Evolutionary conservation across 2,888 invertebrate genomes (phyloP).

Genomic region (Agrochola circellaris): DNA sequence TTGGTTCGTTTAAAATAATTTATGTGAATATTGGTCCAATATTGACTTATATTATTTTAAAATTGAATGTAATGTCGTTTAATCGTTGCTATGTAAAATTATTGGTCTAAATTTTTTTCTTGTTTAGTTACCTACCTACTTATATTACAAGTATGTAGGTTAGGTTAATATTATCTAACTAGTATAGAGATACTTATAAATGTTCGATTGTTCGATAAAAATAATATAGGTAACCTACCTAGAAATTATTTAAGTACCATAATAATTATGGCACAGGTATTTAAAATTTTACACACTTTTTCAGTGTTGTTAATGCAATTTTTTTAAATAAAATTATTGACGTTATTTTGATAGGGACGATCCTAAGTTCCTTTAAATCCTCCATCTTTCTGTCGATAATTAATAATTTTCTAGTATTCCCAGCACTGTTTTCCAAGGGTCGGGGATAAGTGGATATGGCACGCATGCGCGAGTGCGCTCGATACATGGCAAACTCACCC

Average conservation of each 20-base stretch:
- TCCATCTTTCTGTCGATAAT: conserved; percentile 15
- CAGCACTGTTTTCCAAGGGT: conserved; percentile 59
- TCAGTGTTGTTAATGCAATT: not conserved
- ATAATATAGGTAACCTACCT: too few relatives aligned
- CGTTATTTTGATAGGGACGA: not conserved
- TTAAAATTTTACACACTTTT: not conserved
- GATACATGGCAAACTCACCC: conserved; percentile 20
- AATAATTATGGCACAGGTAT: too few relatives aligned
- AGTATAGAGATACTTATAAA: too few relatives aligned
- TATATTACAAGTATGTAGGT: not conserved
- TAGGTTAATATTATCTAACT: too few relatives aligned
- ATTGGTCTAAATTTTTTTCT: conserved; percentile 4
- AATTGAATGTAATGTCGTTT: too few relatives aligned
- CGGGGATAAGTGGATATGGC: conserved; percentile 32
- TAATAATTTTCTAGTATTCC: not conserved
- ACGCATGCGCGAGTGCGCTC: conserved; percentile 61
- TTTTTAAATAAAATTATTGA: not conserved
- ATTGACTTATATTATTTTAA: not conserved
- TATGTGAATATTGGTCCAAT: too few relatives aligned
- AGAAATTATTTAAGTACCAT: too few relatives aligned
- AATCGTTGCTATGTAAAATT: not conserved
- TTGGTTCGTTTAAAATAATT: too few relatives aligned
- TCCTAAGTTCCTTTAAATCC: not conserved
- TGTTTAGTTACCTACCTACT: not conserved
- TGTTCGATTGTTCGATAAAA: too few relatives aligned